A percentile compares a stretch with the other conserved stretches of the same genome.
These are phyloP conservation scores for Alfaro cultratus DNA, from an alignment of 2,797 vertebrate genomes.

Conservation along the genomic window DNA sequence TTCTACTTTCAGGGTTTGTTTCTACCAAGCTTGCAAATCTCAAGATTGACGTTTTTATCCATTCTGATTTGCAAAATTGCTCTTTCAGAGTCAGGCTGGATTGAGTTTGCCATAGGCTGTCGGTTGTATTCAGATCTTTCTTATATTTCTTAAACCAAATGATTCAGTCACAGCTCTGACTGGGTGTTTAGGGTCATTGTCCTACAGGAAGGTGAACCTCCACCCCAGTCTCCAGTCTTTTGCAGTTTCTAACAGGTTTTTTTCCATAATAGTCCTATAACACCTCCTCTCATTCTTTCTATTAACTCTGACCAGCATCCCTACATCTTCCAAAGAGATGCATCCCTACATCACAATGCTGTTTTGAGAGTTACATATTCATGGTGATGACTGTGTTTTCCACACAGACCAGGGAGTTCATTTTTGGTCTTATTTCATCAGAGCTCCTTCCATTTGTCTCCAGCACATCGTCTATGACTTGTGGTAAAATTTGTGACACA, in stretches of 20 bases:
- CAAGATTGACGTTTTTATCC: not conserved
- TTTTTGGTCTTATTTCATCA: not conserved
- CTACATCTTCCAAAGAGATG: not conserved
- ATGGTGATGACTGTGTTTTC: not conserved
- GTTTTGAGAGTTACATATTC: not conserved
- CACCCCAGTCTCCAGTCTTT: too few relatives aligned
- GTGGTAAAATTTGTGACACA: not conserved
- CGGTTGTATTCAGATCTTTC: not conserved
- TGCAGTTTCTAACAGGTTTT: not conserved
- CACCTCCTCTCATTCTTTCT: not conserved
- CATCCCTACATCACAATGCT: not conserved
- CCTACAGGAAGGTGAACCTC: too few relatives aligned
- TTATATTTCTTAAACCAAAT: not conserved
- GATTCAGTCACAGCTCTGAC: not conserved
- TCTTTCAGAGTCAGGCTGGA: not conserved
- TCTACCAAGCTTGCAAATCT: not conserved
- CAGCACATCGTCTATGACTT: not conserved
- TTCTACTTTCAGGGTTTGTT: not conserved
- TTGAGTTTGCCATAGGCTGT: not conserved
- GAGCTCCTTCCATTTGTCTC: not conserved
- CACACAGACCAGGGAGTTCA: not conserved
- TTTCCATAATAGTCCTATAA: not conserved
- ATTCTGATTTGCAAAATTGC: not conserved
- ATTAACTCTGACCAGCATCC: not conserved
- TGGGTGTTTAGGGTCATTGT: not conserved